Base-by-base conservation (phyloP, 2,113 vertebrate genomes). In the Prietella phreatophila region DNA sequence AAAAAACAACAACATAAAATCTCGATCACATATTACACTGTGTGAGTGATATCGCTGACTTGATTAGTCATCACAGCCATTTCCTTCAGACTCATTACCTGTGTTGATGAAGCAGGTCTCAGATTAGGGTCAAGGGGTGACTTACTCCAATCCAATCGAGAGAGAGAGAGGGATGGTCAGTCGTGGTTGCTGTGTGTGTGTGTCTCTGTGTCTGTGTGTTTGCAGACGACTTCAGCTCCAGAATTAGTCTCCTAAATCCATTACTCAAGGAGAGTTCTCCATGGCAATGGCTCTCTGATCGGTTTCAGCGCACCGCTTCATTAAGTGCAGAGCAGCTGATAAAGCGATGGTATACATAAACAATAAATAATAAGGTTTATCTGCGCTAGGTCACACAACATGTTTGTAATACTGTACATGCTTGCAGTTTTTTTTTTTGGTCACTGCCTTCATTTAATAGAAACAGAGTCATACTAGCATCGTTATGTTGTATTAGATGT, bases 221-320 rank as follows among this genome's bases (percentile, higher is more conserved):
- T 42, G 84, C 4, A 75, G 78, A 75, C 9, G 47, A 27, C n/a
- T 61, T 80, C 69, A 84, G 73, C 76, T 50, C 47, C 79, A 86
- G 47, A 91, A 93, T 93, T 93, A 95, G 71, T 50, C 83, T 53
- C 17, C 61, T 93, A 94, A 95, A 89, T 92, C 91, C 91, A 93
- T 94, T 93, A 94, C 86, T 71, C 86, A 39, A 88, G 84, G 73
- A 83, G 78, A 85, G 71, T 67, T 85, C 88, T 86, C 63, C 60
- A 63, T 76, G 6, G 20, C 20, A 56, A 10, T 7, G 27, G 39
- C 42, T 36, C 42, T 58, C 47, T 90, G 71, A 86, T 91, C 91
- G 85, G 90, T 85, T 86, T 36, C 90, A 84, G 76, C 50, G 7
- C 36, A 1, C 11, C 10, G 14, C 47, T 27, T 89, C 61, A 25